Evolutionary conservation across 2,888 invertebrate species (phyloP).

Genomic region (Ornithoptera alexandrae): DNA sequence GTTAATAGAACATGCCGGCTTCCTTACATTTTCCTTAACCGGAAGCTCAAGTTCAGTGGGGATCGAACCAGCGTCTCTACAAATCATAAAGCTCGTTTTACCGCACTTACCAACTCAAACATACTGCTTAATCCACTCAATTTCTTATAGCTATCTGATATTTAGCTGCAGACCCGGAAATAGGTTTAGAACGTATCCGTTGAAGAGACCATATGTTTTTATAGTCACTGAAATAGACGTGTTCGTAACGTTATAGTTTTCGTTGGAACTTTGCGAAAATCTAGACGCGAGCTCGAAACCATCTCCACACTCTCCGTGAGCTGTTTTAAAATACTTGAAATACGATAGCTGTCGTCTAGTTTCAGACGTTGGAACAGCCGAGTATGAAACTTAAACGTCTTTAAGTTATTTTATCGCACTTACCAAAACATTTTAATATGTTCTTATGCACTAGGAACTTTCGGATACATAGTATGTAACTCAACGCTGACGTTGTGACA

Average conservation of each 20-base stretch:
- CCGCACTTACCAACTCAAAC: too few relatives aligned
- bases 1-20: too few relatives aligned
- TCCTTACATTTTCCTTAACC: too few relatives aligned
- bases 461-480: not conserved
- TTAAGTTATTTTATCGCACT: conserved; percentile 1
- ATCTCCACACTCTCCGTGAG: not conserved
- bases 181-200: not conserved
- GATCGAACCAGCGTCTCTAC: too few relatives aligned
- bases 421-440: not conserved
- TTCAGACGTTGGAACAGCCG: not conserved
- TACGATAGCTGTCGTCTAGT: not conserved
- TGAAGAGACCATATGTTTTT: not conserved
- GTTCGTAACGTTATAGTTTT: not conserved
- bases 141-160: not conserved
- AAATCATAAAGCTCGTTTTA: too few relatives aligned
- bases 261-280: not conserved
- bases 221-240: not conserved
- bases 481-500: not conserved
- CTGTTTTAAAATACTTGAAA: not conserved
- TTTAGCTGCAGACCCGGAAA: not conserved
- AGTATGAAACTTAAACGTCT: conserved; percentile 1
- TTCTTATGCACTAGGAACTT: not conserved
- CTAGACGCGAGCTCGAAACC: conserved; percentile 1
- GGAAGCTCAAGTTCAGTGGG: too few relatives aligned
- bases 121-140: too few relatives aligned